Base-by-base conservation (phyloP, 2,113 vertebrate species). In the Stigmatopora argus region DNA sequence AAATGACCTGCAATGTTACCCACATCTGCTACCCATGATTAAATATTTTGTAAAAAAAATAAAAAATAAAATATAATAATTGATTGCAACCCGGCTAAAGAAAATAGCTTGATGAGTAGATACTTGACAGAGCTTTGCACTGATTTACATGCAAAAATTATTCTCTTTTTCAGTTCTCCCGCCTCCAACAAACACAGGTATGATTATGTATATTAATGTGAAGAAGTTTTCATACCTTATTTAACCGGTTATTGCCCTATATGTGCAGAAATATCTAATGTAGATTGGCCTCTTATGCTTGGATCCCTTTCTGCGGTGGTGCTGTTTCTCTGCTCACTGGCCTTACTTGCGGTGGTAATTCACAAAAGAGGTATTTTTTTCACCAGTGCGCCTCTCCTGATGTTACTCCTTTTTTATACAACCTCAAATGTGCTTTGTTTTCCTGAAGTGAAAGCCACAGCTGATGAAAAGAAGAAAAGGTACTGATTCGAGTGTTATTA, bases 221-320 rank as follows among this genome's bases (percentile, higher is more conserved):
- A 44, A 67, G 34, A 46, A 1, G 12, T 17, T 53, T 61, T 44
- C 34, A 57, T 21, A n/a, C 1, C 56, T 10, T 5, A 11, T n/a
- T 38, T 41, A 26, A 15, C 44, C 7, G 15, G 23, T 64, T 13
- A 68, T 26, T 75, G 15, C 15, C 4, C 5, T 12, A 18, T 46
- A n/a, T 73, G 45, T 56, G n/a, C 62, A 80, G 75, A 51, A 47
- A 12, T 17, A 1, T 9, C 69, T 45, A 69, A 21, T 48, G 67
- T 85, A 47, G 88, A 92, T 49, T 88, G 87, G 90, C 83, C 89
- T n/a, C 73, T 92, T 1, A 21, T 89, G 0, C 15, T 86, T 21
- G 90, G 91, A 44, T 87, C 78, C 4, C 41, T 85, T 34, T 83
- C 89, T 1, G 82, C 89, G 4, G 78, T 76, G 0, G 64, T 90